phyloP scores from a whole-genome alignment of 2,888 invertebrate species.

The Athripsodes cinereus region DNA sequence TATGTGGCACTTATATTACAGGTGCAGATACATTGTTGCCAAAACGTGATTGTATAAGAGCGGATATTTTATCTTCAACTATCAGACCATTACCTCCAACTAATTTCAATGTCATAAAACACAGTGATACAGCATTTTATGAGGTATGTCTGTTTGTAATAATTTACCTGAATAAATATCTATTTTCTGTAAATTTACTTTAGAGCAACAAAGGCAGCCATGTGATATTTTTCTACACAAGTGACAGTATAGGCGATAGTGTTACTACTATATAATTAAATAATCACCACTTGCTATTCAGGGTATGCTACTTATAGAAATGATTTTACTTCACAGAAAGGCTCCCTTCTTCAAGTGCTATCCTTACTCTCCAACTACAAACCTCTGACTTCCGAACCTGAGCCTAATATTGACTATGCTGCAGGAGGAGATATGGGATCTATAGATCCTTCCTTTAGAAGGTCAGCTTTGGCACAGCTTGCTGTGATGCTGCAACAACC shows the following conservation, averaged over 20 bases:
- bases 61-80: slow-evolving; percentile 41
- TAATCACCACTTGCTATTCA: too few species aligned
- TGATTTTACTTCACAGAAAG: slow-evolving; percentile 31
- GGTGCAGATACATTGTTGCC: slow-evolving; percentile 40
- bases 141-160: slow-evolving; percentile 16
- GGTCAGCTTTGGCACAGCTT: slow-evolving; percentile 62
- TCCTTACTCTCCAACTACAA: slow-evolving; percentile 44
- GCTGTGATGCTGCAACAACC: slow-evolving; percentile 60
- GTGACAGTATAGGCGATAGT: too few species aligned
- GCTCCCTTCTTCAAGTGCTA: slow-evolving; percentile 37
- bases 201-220: too few species aligned
- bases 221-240: too few species aligned
- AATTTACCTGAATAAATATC: too few species aligned
- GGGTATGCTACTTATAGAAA: too few species aligned
- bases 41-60: slow-evolving; percentile 39
- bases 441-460: slow-evolving; percentile 59
- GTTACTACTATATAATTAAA: too few species aligned
- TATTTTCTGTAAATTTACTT: too few species aligned
- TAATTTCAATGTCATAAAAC: slow-evolving; percentile 40
- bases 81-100: slow-evolving; percentile 37
- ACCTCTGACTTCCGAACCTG: not conserved
- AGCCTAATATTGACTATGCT: not conserved
- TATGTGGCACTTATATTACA: slow-evolving; percentile 29
- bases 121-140: slow-evolving; percentile 22
- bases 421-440: slow-evolving; percentile 29